A percentile compares a stretch with the other conserved stretches of the same genome.
Evolutionary conservation across 37 sponge, comb jelly and placozoan species (phyloP).

Genomic region (Theonella swinhoei): DNA sequence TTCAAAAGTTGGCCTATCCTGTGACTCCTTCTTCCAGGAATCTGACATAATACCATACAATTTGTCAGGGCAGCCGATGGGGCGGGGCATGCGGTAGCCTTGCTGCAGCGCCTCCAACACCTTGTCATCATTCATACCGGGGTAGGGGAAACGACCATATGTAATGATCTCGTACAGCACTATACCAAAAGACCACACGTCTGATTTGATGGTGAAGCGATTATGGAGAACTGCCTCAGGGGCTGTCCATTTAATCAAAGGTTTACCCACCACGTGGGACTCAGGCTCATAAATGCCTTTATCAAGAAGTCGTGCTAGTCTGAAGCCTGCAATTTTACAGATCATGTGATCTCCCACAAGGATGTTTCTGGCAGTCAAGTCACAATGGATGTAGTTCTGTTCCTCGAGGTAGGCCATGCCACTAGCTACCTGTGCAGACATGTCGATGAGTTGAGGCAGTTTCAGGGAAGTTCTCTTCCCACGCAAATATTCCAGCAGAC

Average conservation of each 20-base stretch:
- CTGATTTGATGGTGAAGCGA: conserved; percentile 93
- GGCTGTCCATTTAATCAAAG: conserved; percentile 98
- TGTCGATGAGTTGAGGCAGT: conserved; percentile 87
- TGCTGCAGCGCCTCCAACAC: conserved; percentile 77
- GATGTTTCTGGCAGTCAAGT: conserved; percentile 94
- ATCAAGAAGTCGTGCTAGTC: conserved; percentile 89
- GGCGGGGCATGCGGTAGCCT: conserved; percentile 85
- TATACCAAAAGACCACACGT: conserved; percentile 97
- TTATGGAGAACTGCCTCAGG: conserved; percentile 93
- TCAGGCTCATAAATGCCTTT: conserved; percentile 82
- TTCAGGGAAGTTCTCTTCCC: conserved; percentile 83
- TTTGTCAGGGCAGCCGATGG: conserved; percentile 73
- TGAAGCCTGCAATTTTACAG: conserved; percentile 93
- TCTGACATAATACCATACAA: conserved; percentile 85
- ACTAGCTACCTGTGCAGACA: conserved; percentile 86
- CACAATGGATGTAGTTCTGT: conserved; percentile 96
- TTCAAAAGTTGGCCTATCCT: conserved; percentile 85
- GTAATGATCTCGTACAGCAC: conserved; percentile 92
- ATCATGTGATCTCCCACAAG: conserved; percentile 82
- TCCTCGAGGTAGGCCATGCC: conserved; percentile 96
- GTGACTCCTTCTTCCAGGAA: conserved; percentile 86
- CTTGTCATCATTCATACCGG: conserved; percentile 94
- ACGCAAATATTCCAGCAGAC: conserved; percentile 93
- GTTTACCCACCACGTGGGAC: conserved; percentile 83
- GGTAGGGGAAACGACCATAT: conserved; percentile 92